phyloP scores from a whole-genome alignment of 2,888 invertebrate species.

The Seira sanloemensis region DNA sequence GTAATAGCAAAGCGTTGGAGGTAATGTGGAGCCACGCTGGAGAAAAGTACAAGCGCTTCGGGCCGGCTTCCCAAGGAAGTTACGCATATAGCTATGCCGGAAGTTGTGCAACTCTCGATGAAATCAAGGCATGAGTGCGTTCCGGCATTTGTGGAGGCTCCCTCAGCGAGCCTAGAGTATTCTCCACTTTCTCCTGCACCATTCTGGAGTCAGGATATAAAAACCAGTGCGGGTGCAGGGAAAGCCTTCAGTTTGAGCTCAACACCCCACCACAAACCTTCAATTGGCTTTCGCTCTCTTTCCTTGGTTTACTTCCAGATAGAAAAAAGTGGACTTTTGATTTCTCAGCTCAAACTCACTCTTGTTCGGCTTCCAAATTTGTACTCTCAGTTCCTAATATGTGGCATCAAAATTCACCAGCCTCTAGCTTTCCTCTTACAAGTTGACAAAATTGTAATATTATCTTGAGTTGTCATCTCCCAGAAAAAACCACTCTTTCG shows the following conservation, averaged over 20 bases:
- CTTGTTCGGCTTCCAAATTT: slow-evolving; percentile 36
- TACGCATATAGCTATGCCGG: background rate
- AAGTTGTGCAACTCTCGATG: background rate
- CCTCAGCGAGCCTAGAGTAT: no score
- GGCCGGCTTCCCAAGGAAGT: background rate
- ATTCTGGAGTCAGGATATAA: no score
- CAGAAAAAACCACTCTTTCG: background rate
- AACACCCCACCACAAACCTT: slow-evolving; percentile 57
- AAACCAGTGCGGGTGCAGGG: no score
- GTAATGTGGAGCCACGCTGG: background rate
- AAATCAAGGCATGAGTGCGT: no score
- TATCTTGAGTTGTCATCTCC: background rate
- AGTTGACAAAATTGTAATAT: slow-evolving; percentile 14
- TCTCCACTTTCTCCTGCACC: slow-evolving; percentile 45
- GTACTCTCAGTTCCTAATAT: background rate
- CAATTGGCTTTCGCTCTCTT: slow-evolving; percentile 39
- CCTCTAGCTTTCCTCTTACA: background rate
- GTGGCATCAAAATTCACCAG: background rate
- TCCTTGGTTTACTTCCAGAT: slow-evolving; percentile 33
- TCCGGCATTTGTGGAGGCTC: no score
- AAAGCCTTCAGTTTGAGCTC: slow-evolving; percentile 62
- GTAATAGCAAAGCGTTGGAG: background rate
- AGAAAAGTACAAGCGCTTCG: background rate
- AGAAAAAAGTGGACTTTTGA: slow-evolving; percentile 18
- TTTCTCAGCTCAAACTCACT: slow-evolving; percentile 59